These are phyloP conservation scores for Cheilosia impressa DNA, from an alignment of 2,888 invertebrate genomes.

Conservation along the genomic window DNA sequence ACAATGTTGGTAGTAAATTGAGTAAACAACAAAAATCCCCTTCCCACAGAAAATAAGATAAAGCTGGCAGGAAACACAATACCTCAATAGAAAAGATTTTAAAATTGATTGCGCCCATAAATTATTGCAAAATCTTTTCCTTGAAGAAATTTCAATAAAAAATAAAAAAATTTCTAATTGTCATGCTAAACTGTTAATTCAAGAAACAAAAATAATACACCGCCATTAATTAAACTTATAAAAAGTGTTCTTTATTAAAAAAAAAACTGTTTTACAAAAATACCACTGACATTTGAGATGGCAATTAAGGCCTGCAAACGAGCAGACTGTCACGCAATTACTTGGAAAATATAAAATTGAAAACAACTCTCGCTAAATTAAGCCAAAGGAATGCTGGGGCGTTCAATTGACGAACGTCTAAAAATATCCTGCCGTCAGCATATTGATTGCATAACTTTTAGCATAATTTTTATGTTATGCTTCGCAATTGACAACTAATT, in stretches of 20 bases:
- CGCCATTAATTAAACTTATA: conserved; percentile 38
- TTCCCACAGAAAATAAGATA: conserved; percentile 8
- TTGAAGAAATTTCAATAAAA: no score
- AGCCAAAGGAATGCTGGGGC: conserved; percentile 1
- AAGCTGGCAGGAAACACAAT: background rate
- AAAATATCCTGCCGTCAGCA: conserved; percentile 26
- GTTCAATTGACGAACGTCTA: conserved; percentile 39
- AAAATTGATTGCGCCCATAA: conserved; percentile 36
- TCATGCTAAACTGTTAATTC: background rate
- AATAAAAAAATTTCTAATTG: background rate
- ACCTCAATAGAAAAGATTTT: conserved; percentile 7
- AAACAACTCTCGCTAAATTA: background rate
- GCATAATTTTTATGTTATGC: conserved; percentile 30
- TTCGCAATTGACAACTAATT: conserved; percentile 31
- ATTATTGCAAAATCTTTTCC: background rate
- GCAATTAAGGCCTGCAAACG: conserved; percentile 35
- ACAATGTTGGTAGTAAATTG: conserved; percentile 7
- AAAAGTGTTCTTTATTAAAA: conserved; percentile 12
- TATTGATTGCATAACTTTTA: conserved; percentile 52
- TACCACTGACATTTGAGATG: conserved; percentile 49
- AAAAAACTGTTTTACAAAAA: conserved; percentile 17
- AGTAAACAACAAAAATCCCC: conserved; percentile 25
- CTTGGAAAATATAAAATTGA: conserved; percentile 1
- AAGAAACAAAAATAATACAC: background rate
- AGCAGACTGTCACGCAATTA: conserved; percentile 44